These are phyloP conservation scores for Nasonia giraulti DNA, from an alignment of 1,140 invertebrate species.

Conservation along the genomic window DNA sequence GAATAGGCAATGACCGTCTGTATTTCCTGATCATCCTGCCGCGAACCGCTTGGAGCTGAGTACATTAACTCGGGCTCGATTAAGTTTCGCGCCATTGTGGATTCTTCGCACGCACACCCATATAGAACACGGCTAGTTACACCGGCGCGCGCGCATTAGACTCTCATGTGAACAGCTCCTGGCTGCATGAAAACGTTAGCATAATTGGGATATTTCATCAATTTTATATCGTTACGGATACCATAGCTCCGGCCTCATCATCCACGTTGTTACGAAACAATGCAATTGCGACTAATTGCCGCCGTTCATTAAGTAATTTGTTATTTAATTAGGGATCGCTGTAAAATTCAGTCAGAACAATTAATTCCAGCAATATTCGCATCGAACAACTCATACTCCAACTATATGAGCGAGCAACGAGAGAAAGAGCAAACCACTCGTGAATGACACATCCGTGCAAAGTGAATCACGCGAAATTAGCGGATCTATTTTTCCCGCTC, in stretches of 20 bases:
- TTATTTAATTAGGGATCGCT: not conserved
- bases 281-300: not conserved
- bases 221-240: not conserved
- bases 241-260: no score
- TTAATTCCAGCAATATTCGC: not conserved
- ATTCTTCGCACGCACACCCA: not conserved
- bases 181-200: not conserved
- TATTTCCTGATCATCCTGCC: not conserved
- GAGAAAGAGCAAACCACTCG: not conserved
- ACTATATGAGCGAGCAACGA: not conserved
- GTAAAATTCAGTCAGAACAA: not conserved
- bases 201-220: not conserved
- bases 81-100: conserved; percentile 22
- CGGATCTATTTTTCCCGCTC: not conserved
- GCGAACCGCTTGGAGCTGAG: not conserved
- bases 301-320: not conserved
- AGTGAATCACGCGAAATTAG: not conserved
- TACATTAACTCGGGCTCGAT: conserved; percentile 12
- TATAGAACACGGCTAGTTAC: not conserved
- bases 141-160: not conserved
- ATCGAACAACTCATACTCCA: not conserved
- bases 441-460: not conserved
- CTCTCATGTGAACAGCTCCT: not conserved
- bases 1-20: not conserved
- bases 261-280: not conserved